Base-by-base conservation (phyloP, 2,888 invertebrate species). In the Lathronympha strigana region DNA sequence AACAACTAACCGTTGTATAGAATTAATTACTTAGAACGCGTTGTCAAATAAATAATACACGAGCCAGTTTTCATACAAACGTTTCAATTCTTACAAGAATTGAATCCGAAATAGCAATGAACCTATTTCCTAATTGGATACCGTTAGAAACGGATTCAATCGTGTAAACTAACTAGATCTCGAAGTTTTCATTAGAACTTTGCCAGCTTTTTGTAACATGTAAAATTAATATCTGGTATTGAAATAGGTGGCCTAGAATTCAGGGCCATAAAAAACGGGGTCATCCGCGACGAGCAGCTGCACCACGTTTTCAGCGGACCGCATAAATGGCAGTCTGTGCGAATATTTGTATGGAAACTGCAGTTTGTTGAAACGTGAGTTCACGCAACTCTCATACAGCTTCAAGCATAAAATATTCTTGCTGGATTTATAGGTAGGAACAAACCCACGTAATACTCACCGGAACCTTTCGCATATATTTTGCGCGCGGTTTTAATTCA, bases 341-440 rank as follows among this genome's bases (percentile, higher is more conserved):
- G 54, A 66, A 66, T 66, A 61, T 66, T 66, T 61, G 66, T 66
- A 61, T 66, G 66, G 61, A 53, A 66, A 66, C 60, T 66, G 66
- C 66, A 66, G 38, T 64, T 64, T 51, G 11, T 17, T n/a, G 21
- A 53, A 23, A 61, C 66, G 66, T 66, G 66, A 64, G 53, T 60
- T 51, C 38, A 53, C 45, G 64, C 60, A 36, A 31, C 31, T 61
- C 49, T 63, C 36, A 19, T 33, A 45, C 36, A 6, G 60, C 64
- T 60, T 19, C 33, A 53, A 21, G 40, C 61, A 11, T 64, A 43
- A 58, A 57, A 64, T 51, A 58, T 64, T 53, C 38, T 21, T 25
- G 51, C 33, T 6, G 3, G 28, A 28, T 50, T 28, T 28, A 50
- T 28, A 50, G 15, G 25, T 49, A 49, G 23, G n/a, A n/a, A n/a